phyloP scores from a whole-genome alignment of 2,113 vertebrate species.

The Hassar affinis region DNA sequence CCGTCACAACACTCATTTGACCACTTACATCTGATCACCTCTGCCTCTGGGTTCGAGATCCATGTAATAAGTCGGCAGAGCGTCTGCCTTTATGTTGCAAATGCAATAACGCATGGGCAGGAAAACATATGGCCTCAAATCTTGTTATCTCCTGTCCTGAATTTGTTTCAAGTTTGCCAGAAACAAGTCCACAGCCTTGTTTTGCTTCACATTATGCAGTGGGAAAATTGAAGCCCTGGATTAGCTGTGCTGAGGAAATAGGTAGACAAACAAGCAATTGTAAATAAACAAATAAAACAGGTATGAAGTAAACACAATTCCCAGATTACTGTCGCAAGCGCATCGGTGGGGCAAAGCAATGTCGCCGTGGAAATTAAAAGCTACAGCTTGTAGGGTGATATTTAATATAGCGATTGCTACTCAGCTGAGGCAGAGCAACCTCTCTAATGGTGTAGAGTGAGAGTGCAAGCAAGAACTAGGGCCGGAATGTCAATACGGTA shows the following conservation, averaged over 20 bases:
- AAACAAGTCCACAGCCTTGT: background rate
- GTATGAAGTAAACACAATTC: conserved; percentile 19
- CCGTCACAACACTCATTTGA: conserved; percentile 67
- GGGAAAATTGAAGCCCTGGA: conserved; percentile 43
- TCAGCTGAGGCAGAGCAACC: conserved; percentile 24
- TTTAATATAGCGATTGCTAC: conserved; percentile 46
- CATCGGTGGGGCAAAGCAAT: background rate
- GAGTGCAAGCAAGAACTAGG: background rate
- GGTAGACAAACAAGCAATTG: conserved; percentile 8
- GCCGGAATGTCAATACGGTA: conserved; percentile 32
- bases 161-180: conserved; percentile 40
- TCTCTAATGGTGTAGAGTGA: conserved; percentile 29
- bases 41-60: conserved; percentile 51
- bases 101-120: conserved; percentile 69
- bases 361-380: conserved; percentile 33
- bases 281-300: conserved; percentile 42
- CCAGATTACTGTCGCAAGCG: conserved; percentile 14
- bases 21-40: conserved; percentile 63
- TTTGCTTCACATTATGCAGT: conserved; percentile 26
- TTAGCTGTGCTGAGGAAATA: conserved; percentile 31
- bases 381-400: conserved; percentile 29
- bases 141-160: conserved; percentile 40
- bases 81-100: conserved; percentile 72
- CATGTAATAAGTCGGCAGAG: conserved; percentile 65
- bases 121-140: conserved; percentile 62